phyloP scores from a whole-genome alignment of 2,888 invertebrate species.

The Celastrina argiolus region DNA sequence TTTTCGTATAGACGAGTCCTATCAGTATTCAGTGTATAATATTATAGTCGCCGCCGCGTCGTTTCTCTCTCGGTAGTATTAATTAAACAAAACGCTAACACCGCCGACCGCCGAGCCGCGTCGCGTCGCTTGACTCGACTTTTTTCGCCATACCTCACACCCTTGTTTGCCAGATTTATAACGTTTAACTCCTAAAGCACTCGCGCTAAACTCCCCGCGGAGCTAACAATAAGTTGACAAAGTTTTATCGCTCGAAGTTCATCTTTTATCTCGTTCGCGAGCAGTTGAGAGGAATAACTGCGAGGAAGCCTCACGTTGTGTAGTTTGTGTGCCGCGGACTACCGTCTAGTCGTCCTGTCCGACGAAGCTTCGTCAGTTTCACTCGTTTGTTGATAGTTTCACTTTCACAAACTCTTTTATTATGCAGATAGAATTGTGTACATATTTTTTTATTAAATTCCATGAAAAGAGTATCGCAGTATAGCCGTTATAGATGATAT shows the following conservation, averaged over 20 bases:
- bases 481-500: background rate
- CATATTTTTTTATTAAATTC: too few species aligned
- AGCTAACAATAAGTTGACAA: slow-evolving; percentile 10
- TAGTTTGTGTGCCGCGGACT: background rate
- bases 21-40: background rate
- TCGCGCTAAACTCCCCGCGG: background rate
- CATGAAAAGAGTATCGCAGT: too few species aligned
- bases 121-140: too few species aligned
- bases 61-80: too few species aligned
- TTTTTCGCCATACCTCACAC: too few species aligned
- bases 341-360: background rate
- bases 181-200: background rate
- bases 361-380: background rate
- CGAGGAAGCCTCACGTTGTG: background rate
- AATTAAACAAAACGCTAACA: too few species aligned
- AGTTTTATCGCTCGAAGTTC: background rate
- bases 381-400: background rate
- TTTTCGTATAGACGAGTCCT: background rate
- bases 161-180: too few species aligned
- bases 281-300: background rate
- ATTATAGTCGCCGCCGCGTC: background rate
- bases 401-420: background rate
- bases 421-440: background rate
- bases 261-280: background rate
- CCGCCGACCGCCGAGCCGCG: too few species aligned